phyloP scores from a whole-genome alignment of 2,797 vertebrate genomes.

The Eulemur mongoz region DNA sequence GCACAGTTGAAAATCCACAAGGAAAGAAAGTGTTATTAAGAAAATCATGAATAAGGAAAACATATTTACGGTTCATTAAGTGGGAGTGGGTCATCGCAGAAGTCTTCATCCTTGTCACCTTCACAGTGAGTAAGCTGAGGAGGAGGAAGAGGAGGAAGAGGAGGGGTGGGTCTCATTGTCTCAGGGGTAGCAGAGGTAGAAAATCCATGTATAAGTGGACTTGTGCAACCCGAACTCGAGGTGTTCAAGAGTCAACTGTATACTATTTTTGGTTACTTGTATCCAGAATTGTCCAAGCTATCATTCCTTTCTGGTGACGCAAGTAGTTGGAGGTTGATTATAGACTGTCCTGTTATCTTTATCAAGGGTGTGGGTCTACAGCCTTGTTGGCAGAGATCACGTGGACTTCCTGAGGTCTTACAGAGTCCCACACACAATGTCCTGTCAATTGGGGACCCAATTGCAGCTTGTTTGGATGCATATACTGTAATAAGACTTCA shows the following conservation, averaged over 20 bases:
- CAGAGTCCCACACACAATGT: too few relatives aligned
- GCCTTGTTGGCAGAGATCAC: not conserved
- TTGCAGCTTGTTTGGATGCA: not conserved
- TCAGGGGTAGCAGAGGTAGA: not conserved
- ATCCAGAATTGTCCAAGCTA: not conserved
- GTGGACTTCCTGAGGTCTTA: not conserved
- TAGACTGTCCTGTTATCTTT: not conserved
- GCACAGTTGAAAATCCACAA: not conserved
- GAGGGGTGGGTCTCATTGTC: not conserved
- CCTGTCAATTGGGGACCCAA: not conserved
- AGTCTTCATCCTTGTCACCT: not conserved
- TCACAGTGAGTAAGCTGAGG: not conserved
- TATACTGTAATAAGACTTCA: not conserved
- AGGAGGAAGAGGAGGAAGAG: not conserved
- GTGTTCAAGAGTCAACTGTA: not conserved
- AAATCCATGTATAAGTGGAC: not conserved
- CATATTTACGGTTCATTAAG: not conserved
- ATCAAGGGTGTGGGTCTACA: not conserved
- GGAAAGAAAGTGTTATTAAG: not conserved
- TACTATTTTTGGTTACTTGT: not conserved
- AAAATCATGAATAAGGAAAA: not conserved
- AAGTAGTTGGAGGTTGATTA: not conserved
- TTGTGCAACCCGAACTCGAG: not conserved
- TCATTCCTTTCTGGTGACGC: not conserved
- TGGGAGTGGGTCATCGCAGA: not conserved